Evolutionary conservation across 2,888 invertebrate genomes (phyloP), one percentile per base, ranked within the genome.

Genomic region (Ischnura elegans): DNA sequence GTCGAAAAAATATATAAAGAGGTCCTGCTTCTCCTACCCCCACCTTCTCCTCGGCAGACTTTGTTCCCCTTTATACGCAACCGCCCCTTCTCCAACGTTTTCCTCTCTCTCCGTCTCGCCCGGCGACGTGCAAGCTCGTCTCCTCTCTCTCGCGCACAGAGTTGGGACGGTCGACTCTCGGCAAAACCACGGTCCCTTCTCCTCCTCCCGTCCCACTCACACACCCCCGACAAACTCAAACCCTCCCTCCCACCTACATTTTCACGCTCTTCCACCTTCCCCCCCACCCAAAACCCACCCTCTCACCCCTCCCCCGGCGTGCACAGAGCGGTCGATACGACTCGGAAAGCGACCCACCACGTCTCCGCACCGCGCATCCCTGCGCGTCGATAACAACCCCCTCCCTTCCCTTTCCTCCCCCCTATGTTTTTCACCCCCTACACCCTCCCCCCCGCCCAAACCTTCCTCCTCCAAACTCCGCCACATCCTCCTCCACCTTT

Each of bases 1-100:
- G 76, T 76, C 76, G 76, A 36, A 76, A 76, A 76, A 76, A 76
- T n/a, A n/a, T n/a, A n/a, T n/a, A n/a, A n/a, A n/a, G n/a, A n/a
- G 76, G 10, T 29, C 76, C 36, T 76, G 10, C 36, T 16, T 8
- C 76, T 76, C 29, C 29, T 25, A 36, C 16, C 29, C 76, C 5
- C 16, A 8, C 0, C 29, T 36, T 13, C 76, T 13, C 13, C 76
- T 76, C 36, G 0, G 16, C 13, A 13, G 29, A 25, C n/a, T 10
- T n/a, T 6, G 8, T 61, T 10, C 61, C n/a, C 8, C 61, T 25
- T 10, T n/a, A 25, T 61, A 61, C 61, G 61, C 61, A n/a, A 61
- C 61, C 61, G 4, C n/a, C 61, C 61, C 61, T 61, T n/a, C 61
- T 8, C 51, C 51, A 51, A 51, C 51, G 16, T 10, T 5, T 36